Conservation (phyloP, 2,797 vertebrate species). For the Capromys pilorides region DNA sequence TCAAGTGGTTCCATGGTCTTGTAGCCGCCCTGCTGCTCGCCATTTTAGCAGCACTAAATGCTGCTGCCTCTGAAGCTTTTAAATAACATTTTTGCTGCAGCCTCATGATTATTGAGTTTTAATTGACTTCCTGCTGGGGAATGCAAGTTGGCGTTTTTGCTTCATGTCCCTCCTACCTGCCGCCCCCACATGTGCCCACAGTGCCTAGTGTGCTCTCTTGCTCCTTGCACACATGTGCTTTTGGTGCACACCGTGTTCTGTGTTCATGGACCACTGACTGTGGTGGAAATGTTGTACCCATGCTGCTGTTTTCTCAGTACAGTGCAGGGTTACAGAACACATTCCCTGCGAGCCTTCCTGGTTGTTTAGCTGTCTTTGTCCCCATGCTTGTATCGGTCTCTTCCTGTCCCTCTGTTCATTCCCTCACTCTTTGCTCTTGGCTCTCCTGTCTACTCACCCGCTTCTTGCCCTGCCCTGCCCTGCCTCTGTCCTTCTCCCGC, state of each 20-base stretch:
- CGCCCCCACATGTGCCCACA: background rate
- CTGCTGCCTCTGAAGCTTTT: background rate
- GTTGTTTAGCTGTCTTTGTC: background rate
- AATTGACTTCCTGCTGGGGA: constrained; percentile 12
- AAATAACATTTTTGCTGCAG: background rate
- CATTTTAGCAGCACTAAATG: background rate
- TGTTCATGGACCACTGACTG: background rate
- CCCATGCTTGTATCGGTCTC: accelerated
- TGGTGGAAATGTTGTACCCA: background rate
- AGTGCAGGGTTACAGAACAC: background rate
- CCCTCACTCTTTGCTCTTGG: background rate
- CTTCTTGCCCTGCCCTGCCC: background rate
- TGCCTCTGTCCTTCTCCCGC: too few species aligned
- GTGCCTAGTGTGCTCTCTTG: background rate
- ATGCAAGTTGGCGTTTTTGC: background rate
- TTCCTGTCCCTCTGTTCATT: background rate
- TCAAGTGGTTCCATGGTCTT: background rate
- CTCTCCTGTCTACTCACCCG: background rate
- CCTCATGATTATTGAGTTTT: background rate
- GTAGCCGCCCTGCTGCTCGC: background rate
- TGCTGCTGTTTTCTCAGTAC: background rate
- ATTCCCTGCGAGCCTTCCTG: background rate
- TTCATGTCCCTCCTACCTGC: background rate
- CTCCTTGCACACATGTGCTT: background rate
- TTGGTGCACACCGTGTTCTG: background rate